These are phyloP conservation scores for Labroides dimidiatus DNA, from an alignment of 2,797 vertebrate genomes.

Conservation along the genomic window DNA sequence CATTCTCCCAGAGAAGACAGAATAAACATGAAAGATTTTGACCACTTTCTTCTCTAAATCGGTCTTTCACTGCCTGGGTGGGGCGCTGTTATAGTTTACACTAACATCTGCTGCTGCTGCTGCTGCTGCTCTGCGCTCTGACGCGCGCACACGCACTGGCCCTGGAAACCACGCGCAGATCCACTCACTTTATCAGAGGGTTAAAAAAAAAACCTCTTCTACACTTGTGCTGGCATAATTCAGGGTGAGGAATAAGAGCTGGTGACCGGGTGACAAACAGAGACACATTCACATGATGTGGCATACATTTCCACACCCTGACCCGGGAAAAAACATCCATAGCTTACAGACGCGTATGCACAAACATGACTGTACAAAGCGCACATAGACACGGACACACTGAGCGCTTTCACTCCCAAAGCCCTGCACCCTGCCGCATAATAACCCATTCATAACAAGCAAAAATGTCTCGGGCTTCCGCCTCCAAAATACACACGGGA, in stretches of 20 bases:
- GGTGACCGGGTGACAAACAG: conserved; percentile 55
- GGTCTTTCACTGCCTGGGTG: conserved; percentile 61
- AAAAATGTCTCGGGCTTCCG: conserved; percentile 74
- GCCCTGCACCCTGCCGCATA: conserved; percentile 67
- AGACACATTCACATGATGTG: conserved; percentile 67
- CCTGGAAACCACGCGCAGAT: not conserved
- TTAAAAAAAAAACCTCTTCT: not conserved
- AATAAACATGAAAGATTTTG: conserved; percentile 52
- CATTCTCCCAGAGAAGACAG: conserved; percentile 52
- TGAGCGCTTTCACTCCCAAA: conserved; percentile 75
- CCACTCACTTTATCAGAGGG: conserved; percentile 1
- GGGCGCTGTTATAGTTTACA: conserved; percentile 49
- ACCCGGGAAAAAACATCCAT: conserved; percentile 55
- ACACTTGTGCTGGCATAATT: not conserved
- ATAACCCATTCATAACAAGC: conserved; percentile 81
- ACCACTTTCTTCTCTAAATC: conserved; percentile 59
- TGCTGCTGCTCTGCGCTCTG: conserved; percentile 7
- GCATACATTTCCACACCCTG: conserved; percentile 60
- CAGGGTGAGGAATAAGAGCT: conserved; percentile 11
- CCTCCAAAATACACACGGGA: conserved; percentile 78
- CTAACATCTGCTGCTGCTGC: conserved; percentile 49
- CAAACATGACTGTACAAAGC: conserved; percentile 74
- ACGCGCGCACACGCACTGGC: conserved; percentile 11
- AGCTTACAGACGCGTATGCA: conserved; percentile 58
- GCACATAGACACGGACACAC: conserved; percentile 77